Evolutionary conservation across 2,888 invertebrate genomes (phyloP), one percentile per base, ranked within the genome.

Genomic region (Dastarcus helophoroides): DNA sequence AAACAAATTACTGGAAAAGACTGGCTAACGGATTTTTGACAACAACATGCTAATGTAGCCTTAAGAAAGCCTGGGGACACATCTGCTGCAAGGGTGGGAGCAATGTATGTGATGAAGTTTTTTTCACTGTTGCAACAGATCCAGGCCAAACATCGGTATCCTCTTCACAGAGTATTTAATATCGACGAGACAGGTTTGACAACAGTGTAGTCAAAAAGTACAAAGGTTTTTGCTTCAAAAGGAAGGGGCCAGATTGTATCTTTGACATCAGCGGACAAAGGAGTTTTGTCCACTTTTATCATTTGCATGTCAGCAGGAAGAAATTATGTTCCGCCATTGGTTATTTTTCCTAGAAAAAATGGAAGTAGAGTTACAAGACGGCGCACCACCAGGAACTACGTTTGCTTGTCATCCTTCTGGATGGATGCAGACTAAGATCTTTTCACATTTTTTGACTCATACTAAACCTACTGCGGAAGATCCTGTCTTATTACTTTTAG

Each of bases 401-500:
- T 17, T 17, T 17, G 6, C 19, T 17, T 17, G n/a, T 17, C 19
- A 17, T 17, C 19, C 19, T 17, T 17, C 19, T 17, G 19, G 19
- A n/a, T 17, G 19, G n/a, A 7, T 17, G n/a, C 19, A 17, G 19
- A 17, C 19, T 7, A 7, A 7, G 6, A 17, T n/a, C 19, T 17
- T 17, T 17, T 6, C 6, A 7, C 19, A 17, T 17, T 17, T n/a
- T n/a, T 17, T 17, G 19, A n/a, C 6, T 17, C 19, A 17, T 17
- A 17, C 19, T 17, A 7, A 17, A n/a, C 19, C 19, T n/a, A 17
- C 19, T 17, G 19, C n/a, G 6, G 15, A 32, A 31, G 10, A 15
- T 15, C 32, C 32, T n/a, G 30, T 32, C 10, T 9, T 32, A 11
- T 32, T 33, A 22, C 3, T 33, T 33, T 15, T 33, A 12, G 33